Conservation (phyloP, 1,140 invertebrate genomes). For the Solenopsis fugax region DNA sequence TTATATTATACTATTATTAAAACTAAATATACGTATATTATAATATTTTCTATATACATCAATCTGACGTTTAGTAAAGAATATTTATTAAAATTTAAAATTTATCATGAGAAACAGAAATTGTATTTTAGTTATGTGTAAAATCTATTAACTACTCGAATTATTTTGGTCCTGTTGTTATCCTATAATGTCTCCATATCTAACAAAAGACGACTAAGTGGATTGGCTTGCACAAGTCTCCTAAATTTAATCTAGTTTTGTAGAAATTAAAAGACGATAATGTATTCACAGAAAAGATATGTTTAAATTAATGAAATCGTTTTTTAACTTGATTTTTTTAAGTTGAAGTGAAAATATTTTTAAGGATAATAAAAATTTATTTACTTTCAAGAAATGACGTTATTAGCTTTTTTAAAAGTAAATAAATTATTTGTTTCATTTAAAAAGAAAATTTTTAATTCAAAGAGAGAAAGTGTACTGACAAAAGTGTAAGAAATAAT, state of each 20-base stretch:
- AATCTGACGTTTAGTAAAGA: slow-evolving; percentile 75
- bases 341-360: no score
- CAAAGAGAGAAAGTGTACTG: no score
- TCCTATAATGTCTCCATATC: background rate
- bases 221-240: background rate
- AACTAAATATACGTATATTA: slow-evolving; percentile 65
- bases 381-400: no score
- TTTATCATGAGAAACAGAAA: slow-evolving; percentile 37
- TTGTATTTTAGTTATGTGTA: slow-evolving; percentile 12
- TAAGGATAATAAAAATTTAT: no score
- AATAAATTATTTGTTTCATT: no score
- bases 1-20: slow-evolving; percentile 62
- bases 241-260: background rate
- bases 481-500: no score
- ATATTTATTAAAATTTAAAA: slow-evolving; percentile 68
- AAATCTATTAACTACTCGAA: background rate
- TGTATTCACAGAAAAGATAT: no score
- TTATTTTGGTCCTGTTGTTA: background rate
- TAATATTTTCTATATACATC: slow-evolving; percentile 72
- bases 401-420: no score
- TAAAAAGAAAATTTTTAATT: no score
- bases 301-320: no score
- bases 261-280: background rate
- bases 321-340: no score
- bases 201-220: background rate